These are phyloP conservation scores for Anableps anableps DNA, from an alignment of 2,797 vertebrate species.

Conservation along the genomic window DNA sequence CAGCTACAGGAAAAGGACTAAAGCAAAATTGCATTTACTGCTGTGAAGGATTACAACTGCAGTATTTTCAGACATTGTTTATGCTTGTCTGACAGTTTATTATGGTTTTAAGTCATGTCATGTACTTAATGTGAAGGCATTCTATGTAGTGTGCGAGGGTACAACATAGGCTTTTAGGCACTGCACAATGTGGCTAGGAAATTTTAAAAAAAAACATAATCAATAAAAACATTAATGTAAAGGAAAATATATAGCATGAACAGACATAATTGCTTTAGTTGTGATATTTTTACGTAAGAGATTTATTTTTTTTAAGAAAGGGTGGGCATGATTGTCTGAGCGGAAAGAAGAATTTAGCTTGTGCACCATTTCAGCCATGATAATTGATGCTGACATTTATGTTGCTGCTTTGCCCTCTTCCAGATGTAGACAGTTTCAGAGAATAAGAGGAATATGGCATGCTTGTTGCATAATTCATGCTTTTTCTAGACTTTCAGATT, in stretches of 20 bases:
- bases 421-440: constrained; percentile 12
- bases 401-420: constrained; percentile 24
- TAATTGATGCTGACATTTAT: constrained; percentile 49
- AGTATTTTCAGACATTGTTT: constrained; percentile 16
- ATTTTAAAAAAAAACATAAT: background rate
- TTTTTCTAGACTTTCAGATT: background rate
- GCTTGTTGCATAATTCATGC: background rate
- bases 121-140: background rate
- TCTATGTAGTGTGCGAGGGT: too few relatives aligned
- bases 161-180: background rate
- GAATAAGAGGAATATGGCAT: background rate
- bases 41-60: constrained; percentile 20
- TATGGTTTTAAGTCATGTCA: background rate
- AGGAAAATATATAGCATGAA: constrained; percentile 3
- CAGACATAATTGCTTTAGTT: constrained; percentile 14
- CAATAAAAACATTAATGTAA: background rate
- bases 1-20: constrained; percentile 32
- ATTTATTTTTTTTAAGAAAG: constrained; percentile 11
- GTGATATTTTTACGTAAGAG: constrained; percentile 8
- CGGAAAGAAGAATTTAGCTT: constrained; percentile 18
- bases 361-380: constrained; percentile 26
- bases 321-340: constrained; percentile 17
- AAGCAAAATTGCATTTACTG: constrained; percentile 22
- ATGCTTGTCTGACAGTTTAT: background rate
- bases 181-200: constrained; percentile 1